Percentiles rank a stretch among this genome's conserved stretches.
Conservation (phyloP, 2,888 invertebrate genomes). For the Nephrotoma appendiculata region DNA sequence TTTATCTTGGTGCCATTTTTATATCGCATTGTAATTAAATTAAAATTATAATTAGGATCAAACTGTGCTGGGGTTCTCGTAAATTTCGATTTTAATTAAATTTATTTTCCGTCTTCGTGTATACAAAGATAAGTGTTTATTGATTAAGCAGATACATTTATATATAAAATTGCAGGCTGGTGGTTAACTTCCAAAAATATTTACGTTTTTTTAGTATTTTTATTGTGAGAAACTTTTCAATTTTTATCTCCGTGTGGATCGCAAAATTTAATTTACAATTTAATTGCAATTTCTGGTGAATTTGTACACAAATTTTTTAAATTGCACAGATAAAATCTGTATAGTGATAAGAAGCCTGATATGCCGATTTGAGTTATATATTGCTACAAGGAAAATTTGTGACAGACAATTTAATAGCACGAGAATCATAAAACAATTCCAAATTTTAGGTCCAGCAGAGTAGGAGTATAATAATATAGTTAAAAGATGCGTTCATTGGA, state of each 20-base stretch:
- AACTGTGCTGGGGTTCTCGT: constrained; percentile 1
- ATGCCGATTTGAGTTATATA: not conserved
- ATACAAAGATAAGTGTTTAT: not conserved
- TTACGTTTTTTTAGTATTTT: not conserved
- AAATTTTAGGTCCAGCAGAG: no score
- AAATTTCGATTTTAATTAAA: not conserved
- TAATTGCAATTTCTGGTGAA: not conserved
- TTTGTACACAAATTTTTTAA: not conserved
- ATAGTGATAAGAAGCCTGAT: not conserved
- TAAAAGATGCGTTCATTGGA: no score
- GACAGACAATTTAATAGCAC: no score
- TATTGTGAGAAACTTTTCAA: not conserved
- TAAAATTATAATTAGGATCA: constrained; percentile 2
- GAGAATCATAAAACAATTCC: no score
- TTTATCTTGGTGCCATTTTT: not conserved
- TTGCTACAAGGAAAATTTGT: not conserved
- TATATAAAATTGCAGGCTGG: not conserved
- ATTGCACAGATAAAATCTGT: not conserved
- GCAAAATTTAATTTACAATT: not conserved
- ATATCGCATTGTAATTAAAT: not conserved
- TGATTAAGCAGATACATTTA: not conserved
- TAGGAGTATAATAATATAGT: no score
- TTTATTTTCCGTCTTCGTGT: not conserved
- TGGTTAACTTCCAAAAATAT: no score
- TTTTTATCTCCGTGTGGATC: not conserved